Evolutionary conservation across 2,888 invertebrate species (phyloP), one percentile per base, ranked within the genome.

Genomic region (Aromia moschata): DNA sequence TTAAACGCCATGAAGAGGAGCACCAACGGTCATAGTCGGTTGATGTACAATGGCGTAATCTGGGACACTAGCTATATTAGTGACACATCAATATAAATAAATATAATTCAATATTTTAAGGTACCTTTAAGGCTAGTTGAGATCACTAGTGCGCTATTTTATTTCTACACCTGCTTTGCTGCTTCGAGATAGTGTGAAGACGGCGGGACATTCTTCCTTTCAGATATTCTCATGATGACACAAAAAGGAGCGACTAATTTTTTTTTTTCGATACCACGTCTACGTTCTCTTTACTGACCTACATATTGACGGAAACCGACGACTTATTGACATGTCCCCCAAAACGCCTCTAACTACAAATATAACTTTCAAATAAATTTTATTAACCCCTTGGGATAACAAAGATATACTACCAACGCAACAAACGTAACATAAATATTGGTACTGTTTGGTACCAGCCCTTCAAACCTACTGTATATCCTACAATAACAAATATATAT

Each of bases 41-140:
- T 77, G 76, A 76, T 77, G 76, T 77, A 77, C 62, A 78, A 78
- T 78, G 78, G 77, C 79, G 78, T 77, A 76, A 79, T 76, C 78
- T 73, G 75, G 58, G 62, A 60, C 68, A 73, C 74, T 73, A 73
- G 72, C 74, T 76, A 78, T 68, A 68, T 69, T 70, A 71, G 70
- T 74, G 69, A 72, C 69, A 74, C 71, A 75, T 75, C 73, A 70
- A 73, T 74, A 72, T 74, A 74, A 75, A 75, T 74, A 76, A 75
- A 74, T 74, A 74, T 67, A 75, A 77, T 77, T 76, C 66, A 77
- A 75, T 76, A 75, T 77, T 75, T 77, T 74, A 78, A 78, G 78
- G 77, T 79, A 79, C 78, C 77, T 64, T 80, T 80, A 80, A 80
- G 79, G 79, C 80, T 80, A 80, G 75, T 78, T 79, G 79, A 79